A percentile compares a stretch with the other conserved stretches of the same genome.
These are phyloP conservation scores for Drosophila repleta DNA, from an alignment of 1,140 invertebrate genomes.

Conservation along the genomic window DNA sequence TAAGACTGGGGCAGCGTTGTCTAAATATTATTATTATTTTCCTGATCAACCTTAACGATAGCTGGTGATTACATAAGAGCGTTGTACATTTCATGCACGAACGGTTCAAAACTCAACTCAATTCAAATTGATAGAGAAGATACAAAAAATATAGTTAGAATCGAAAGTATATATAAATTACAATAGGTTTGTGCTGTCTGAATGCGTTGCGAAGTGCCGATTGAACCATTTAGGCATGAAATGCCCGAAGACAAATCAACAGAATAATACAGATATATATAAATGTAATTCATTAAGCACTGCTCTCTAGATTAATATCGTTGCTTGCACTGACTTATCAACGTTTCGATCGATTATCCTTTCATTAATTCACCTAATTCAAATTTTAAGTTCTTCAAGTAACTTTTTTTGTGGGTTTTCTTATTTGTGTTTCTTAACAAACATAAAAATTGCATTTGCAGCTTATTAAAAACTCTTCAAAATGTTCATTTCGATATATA, in stretches of 20 bases:
- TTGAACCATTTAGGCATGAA: slow-evolving; percentile 76
- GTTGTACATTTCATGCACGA: slow-evolving; percentile 67
- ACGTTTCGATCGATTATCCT: slow-evolving; percentile 23
- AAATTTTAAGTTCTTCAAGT: not conserved
- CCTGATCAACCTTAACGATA: slow-evolving; percentile 27
- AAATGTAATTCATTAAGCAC: slow-evolving; percentile 21
- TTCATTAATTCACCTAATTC: too few species aligned
- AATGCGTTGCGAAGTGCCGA: slow-evolving; percentile 32
- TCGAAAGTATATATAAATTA: slow-evolving; percentile 15
- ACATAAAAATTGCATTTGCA: slow-evolving; percentile 53
- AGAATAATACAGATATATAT: slow-evolving; percentile 26
- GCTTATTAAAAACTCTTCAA: slow-evolving; percentile 31
- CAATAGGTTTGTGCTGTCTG: slow-evolving; percentile 42
- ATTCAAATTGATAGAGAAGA: slow-evolving; percentile 13
- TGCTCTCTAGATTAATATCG: slow-evolving; percentile 59
- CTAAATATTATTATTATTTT: slow-evolving; percentile 28
- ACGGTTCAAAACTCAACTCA: slow-evolving; percentile 56
- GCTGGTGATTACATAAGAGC: slow-evolving; percentile 35
- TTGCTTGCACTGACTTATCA: slow-evolving; percentile 76
- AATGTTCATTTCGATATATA: slow-evolving; percentile 24
- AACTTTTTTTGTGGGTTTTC: not conserved
- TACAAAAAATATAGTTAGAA: not conserved
- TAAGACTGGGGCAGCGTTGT: slow-evolving; percentile 60
- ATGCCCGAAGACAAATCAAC: slow-evolving; percentile 42
- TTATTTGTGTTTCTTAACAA: slow-evolving; percentile 37